These are phyloP conservation scores for Pangasius mekongensis DNA, from an alignment of 2,797 vertebrate genomes.

Conservation along the genomic window DNA sequence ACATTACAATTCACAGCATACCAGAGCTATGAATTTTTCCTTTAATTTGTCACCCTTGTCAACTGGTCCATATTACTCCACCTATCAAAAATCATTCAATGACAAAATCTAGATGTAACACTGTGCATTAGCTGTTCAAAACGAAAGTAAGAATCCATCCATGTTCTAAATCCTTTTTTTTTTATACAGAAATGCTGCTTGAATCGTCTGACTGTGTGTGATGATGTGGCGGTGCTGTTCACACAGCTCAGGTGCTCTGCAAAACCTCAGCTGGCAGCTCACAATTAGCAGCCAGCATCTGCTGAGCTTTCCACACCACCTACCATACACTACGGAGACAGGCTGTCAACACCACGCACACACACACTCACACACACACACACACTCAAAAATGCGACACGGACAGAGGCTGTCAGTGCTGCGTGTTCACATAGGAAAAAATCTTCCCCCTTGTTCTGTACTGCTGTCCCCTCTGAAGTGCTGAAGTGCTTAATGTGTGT, in stretches of 20 bases:
- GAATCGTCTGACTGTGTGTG: background rate
- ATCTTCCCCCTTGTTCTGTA: background rate
- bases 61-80: background rate
- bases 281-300: conserved; percentile 75
- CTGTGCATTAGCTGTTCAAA: background rate
- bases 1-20: background rate
- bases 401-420: conserved; percentile 36
- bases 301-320: conserved; percentile 67
- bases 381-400: background rate
- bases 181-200: background rate
- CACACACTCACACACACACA: conserved; percentile 22
- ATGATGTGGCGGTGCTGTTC: conserved; percentile 34
- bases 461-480: conserved; percentile 38
- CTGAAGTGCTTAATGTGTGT: conserved; percentile 43
- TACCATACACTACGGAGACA: conserved; percentile 43
- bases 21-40: background rate
- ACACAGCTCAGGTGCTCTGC: conserved; percentile 63
- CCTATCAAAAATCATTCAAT: background rate
- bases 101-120: background rate
- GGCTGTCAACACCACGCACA: conserved; percentile 42
- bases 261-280: conserved; percentile 70
- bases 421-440: background rate
- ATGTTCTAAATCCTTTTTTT: background rate
- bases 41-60: background rate
- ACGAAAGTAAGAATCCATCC: background rate